These are phyloP conservation scores for Nebria ingens DNA, from an alignment of 1,140 invertebrate species.

Conservation along the genomic window DNA sequence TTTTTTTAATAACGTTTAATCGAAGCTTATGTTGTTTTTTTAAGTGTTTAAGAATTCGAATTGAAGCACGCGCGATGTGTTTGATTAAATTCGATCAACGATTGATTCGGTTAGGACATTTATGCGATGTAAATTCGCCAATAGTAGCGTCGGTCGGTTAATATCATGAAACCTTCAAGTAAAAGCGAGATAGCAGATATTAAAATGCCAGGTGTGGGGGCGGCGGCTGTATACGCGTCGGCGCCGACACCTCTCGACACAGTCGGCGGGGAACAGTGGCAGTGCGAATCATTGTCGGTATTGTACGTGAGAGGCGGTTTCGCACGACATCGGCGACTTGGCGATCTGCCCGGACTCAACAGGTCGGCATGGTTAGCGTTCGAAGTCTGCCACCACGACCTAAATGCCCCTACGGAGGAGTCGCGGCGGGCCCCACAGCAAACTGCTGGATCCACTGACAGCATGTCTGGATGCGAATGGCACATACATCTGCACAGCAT, in stretches of 20 bases:
- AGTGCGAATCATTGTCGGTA: background rate
- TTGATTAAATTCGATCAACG: too few relatives aligned
- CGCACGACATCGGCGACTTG: slow-evolving; percentile 12
- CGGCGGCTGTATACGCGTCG: background rate
- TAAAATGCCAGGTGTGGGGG: too few relatives aligned
- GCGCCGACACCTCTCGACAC: too few relatives aligned
- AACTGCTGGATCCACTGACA: slow-evolving; percentile 33
- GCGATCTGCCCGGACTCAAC: slow-evolving; percentile 30
- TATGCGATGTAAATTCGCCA: too few relatives aligned
- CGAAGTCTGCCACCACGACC: slow-evolving; percentile 16
- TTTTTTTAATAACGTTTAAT: too few relatives aligned
- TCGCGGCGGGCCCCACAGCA: slow-evolving; percentile 16
- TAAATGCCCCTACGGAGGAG: slow-evolving; percentile 30
- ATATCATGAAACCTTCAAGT: too few relatives aligned
- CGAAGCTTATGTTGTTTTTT: too few relatives aligned
- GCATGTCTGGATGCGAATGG: slow-evolving; percentile 44
- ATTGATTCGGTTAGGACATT: too few relatives aligned
- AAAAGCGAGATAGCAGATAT: too few relatives aligned
- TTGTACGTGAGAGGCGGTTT: slow-evolving; percentile 15
- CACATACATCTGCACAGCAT: slow-evolving; percentile 48
- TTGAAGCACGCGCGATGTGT: too few relatives aligned
- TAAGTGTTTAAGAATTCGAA: too few relatives aligned
- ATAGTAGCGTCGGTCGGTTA: too few relatives aligned
- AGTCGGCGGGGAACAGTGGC: background rate
- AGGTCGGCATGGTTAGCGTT: slow-evolving; percentile 32